Evolutionary conservation across 2,797 vertebrate genomes (phyloP).

Genomic region (Gallirallus australis): DNA sequence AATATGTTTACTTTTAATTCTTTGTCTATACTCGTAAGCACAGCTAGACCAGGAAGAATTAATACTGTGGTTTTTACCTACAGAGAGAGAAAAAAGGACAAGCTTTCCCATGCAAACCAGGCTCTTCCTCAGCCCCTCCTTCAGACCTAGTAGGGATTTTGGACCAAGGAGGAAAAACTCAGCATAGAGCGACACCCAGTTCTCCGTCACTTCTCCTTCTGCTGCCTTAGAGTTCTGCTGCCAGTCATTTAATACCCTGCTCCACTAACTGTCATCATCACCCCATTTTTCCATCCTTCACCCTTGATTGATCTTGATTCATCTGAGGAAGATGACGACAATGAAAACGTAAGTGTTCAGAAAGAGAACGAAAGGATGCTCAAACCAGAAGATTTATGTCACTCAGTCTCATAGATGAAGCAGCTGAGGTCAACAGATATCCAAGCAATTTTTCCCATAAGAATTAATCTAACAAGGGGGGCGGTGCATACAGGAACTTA

Average conservation of each 20-base stretch:
- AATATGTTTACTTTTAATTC: not conserved
- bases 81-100: not conserved
- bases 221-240: not conserved
- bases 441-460: conserved; percentile 26
- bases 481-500: conserved; percentile 20
- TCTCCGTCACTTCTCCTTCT: not conserved
- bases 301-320: conserved; percentile 47
- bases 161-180: not conserved
- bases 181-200: not conserved
- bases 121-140: not conserved
- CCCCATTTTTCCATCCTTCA: conserved; percentile 49
- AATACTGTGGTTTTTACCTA: not conserved
- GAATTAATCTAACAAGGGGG: conserved; percentile 52
- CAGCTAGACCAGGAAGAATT: not conserved
- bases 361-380: conserved; percentile 34
- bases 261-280: conserved; percentile 36
- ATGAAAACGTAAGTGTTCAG: conserved; percentile 36
- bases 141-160: not conserved
- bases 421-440: conserved; percentile 56
- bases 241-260: conserved; percentile 21
- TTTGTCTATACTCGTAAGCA: not conserved
- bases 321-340: conserved; percentile 48
- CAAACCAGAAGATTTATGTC: conserved; percentile 44
- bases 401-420: conserved; percentile 14
- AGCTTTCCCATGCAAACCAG: not conserved